Evolutionary conservation across 2,888 invertebrate species (phyloP), one percentile per base, ranked within the genome.

Genomic region (Panorpa germanica): DNA sequence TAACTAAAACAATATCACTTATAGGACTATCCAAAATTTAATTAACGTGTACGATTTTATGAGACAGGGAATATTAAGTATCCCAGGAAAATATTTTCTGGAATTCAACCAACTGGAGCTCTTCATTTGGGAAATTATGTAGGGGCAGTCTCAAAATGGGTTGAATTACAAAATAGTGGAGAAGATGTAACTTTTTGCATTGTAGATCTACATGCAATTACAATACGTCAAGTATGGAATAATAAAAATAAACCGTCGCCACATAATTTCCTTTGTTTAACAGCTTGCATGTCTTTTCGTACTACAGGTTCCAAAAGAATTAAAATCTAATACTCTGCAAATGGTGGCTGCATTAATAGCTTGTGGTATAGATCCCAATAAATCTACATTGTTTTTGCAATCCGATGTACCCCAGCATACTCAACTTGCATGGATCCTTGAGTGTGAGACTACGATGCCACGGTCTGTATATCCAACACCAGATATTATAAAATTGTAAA

Each of bases 61-160:
- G 14, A 13, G 17, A 27, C 6, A 6, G 11, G n/a, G 8, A 20
- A 25, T 24, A 14, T 17, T n/a, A 41, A 39, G 20, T 70, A 65
- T 60, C 61, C 63, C 4, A 60, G 57, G 32, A 65, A 67, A 42
- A 63, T 91, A 43, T 81, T 93, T 45, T 85, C 95, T 1, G 96
- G 95, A 9, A 77, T 98, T 46, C 96, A 98, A 57, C 96, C 98
- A 1, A 95, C 95, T 0, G 96, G 96, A 11, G 59, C 69, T 4
- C 62, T 95, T 35, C 98, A 98, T 55, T 59, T 96, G 29, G 98
- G 98, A 8, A 98, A 99, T 60, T 98, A 95, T 59, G 71, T 93
- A 41, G 95, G 95, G 8, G 93, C 90, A 2, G 67, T 98, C 36
- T 65, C 69, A 34, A 77, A 77, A 47, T 95, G 91, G 78, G 66